Evolutionary conservation across 2,888 invertebrate genomes (phyloP), one percentile per base, ranked within the genome.

Genomic region (Dendrolimus houi): DNA sequence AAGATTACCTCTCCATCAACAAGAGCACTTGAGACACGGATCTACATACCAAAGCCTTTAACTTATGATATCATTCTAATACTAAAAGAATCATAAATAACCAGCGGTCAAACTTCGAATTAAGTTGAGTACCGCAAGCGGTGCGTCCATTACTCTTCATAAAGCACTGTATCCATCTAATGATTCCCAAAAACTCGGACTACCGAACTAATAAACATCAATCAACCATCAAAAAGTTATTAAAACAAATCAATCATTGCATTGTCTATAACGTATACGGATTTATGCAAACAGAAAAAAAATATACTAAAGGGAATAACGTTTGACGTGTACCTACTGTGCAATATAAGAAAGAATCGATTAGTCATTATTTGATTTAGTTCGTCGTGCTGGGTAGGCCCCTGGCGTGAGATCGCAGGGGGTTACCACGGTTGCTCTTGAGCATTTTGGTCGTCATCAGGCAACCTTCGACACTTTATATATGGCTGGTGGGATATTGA

Each of bases 281-380:
- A 83, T 85, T 87, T 86, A 87, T 87, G 87, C 85, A 88, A 87
- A 87, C 79, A 83, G 76, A 79, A 80, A 75, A 82, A 85, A 79
- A 81, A 75, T 66, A 65, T 64, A 83, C 74, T 77, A 79, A 85
- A 87, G 81, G 81, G 85, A 85, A 88, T 85, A 86, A 80, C 83
- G 76, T 87, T 87, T 89, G 89, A 89, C 87, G 88, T 90, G 86
- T 87, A 88, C 88, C 90, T 90, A 89, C 90, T 88, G 90, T 90
- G 88, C 89, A 89, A 90, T 90, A 87, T 87, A 83, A 83, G 85
- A 80, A 75, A 82, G 80, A 89, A 85, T 84, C 90, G 88, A 90
- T 90, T 90, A 88, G 90, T 90, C 90, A 90, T 88, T 90, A 88
- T 90, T 89, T 90, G 90, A 89, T 89, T 90, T 90, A 89, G 90